phyloP scores from a whole-genome alignment of 2,797 vertebrate species.

The Momotus momota region DNA sequence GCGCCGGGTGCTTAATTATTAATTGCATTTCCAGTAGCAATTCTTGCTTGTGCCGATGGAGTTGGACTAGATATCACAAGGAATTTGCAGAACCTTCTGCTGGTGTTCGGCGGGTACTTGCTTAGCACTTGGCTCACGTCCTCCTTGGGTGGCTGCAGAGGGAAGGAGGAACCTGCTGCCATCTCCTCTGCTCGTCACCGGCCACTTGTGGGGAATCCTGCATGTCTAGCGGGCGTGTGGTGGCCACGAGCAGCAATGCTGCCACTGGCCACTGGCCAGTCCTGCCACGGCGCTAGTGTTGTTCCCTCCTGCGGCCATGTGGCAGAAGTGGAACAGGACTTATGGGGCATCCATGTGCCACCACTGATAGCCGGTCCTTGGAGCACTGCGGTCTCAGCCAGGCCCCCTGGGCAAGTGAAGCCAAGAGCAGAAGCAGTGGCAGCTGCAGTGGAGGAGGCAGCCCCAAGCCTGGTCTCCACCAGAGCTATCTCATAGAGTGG shows the following conservation, averaged over 20 bases:
- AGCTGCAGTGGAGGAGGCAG: neutral
- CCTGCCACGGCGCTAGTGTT: fast-evolving
- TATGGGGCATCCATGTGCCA: fast-evolving
- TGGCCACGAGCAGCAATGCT: fast-evolving
- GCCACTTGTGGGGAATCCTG: fast-evolving
- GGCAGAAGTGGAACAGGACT: neutral
- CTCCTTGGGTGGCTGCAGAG: neutral
- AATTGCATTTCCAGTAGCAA: constrained; percentile 44
- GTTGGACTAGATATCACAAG: constrained; percentile 28
- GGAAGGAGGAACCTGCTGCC: neutral
- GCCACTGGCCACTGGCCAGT: neutral
- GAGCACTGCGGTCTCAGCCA: neutral
- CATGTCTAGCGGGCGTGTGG: fast-evolving
- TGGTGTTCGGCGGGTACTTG: neutral
- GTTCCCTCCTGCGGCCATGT: fast-evolving
- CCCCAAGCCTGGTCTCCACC: fast-evolving
- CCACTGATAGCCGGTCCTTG: fast-evolving
- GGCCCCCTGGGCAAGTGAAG: neutral
- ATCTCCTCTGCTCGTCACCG: fast-evolving
- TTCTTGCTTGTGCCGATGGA: constrained; percentile 25
- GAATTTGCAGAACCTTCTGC: constrained; percentile 3
- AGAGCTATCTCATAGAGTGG: neutral
- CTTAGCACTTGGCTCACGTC: neutral
- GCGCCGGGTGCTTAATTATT: constrained; percentile 26
- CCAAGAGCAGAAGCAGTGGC: neutral